Base-by-base conservation (phyloP, 2,113 vertebrate genomes). In the Amazona guildingii region DNA sequence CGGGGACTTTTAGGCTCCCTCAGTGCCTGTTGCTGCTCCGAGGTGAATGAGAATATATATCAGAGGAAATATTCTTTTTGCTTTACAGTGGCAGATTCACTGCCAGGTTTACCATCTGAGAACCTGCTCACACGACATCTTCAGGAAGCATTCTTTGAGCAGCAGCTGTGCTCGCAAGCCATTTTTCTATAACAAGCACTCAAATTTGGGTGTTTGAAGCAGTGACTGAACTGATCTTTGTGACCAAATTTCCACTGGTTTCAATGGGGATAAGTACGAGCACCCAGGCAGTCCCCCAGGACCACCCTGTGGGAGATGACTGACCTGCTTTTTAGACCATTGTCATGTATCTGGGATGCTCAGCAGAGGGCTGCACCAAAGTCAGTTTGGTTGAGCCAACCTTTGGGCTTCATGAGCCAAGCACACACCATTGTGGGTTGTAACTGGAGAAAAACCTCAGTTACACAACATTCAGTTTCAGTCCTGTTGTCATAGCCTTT, bases 271-370 rank as follows among this genome's bases (percentile, higher is more conserved):
- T 3, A 21, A 51, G 13, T 49, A 39, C 10, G 2, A 15, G 19
- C 52, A 80, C 7, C 4, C 33, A 35, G 4, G 1, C 23, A 68
- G 25, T 19, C 2, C 8, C 6, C 2, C 8, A 29, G 3, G 10
- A 14, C 16, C 15, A 43, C 13, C 4, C 9, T 44, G 6, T 0
- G 4, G 35, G 13, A 57, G 63, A 17, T 12, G 11, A 23, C 2
- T 1, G 1, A 7, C 11, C 3, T 25, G 4, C 13, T 54, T 74
- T 86, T 44, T 49, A 4, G 13, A 61, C 13, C 17, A 41, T 35
- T 13, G 6, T 12, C 0, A 1, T 17, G 37, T 11, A 8, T 10
- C 3, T 13, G 27, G 3, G 4, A 4, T 81, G 6, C 12, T 70
- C 0, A 0, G 44, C 9, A 70, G 35, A 63, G 25, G 17, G 16